Conservation (phyloP, 2,888 invertebrate genomes). For the Drosophila picticornis region DNA sequence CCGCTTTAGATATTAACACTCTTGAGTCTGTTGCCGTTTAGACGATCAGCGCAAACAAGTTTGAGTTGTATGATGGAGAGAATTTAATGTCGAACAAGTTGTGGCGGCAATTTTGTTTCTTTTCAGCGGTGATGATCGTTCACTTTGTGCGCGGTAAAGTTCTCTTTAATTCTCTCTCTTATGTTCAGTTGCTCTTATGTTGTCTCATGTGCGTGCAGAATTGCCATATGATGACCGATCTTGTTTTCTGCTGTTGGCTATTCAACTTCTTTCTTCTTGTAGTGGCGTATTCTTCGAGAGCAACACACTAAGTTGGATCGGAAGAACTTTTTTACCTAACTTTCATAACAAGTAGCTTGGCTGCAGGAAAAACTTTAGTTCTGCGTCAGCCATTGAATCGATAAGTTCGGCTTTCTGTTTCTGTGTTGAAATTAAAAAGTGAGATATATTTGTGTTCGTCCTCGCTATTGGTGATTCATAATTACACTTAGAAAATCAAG, state of each 20-base stretch:
- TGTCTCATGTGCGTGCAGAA: conserved; percentile 11
- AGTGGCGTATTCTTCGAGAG: conserved; percentile 15
- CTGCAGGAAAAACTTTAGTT: conserved; percentile 69
- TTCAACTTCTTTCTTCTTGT: conserved; percentile 42
- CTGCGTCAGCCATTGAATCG: conserved; percentile 69
- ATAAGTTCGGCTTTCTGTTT: conserved; percentile 62
- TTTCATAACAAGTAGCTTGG: conserved; percentile 74
- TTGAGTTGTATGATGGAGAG: conserved; percentile 62
- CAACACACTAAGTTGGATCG: conserved; percentile 46
- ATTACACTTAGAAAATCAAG: conserved; percentile 5
- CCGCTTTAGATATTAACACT: conserved; percentile 51
- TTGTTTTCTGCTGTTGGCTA: conserved; percentile 15
- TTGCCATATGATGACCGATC: conserved; percentile 44
- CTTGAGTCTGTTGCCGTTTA: conserved; percentile 23
- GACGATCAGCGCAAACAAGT: conserved; percentile 57
- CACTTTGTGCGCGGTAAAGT: conserved; percentile 21
- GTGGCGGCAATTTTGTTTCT: conserved; percentile 46
- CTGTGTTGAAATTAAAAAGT: conserved; percentile 22
- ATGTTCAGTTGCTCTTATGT: conserved; percentile 19
- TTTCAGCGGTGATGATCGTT: conserved; percentile 45
- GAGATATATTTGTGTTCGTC: conserved; percentile 43
- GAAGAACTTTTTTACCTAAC: conserved; percentile 75
- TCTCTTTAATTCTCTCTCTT: conserved; percentile 36
- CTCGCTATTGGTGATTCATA: conserved; percentile 8
- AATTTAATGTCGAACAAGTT: conserved; percentile 31